A percentile compares a stretch with the other conserved stretches of the same genome.
These are phyloP conservation scores for Plectus sambesii DNA, from an alignment of 1,140 invertebrate species.

Conservation along the genomic window DNA sequence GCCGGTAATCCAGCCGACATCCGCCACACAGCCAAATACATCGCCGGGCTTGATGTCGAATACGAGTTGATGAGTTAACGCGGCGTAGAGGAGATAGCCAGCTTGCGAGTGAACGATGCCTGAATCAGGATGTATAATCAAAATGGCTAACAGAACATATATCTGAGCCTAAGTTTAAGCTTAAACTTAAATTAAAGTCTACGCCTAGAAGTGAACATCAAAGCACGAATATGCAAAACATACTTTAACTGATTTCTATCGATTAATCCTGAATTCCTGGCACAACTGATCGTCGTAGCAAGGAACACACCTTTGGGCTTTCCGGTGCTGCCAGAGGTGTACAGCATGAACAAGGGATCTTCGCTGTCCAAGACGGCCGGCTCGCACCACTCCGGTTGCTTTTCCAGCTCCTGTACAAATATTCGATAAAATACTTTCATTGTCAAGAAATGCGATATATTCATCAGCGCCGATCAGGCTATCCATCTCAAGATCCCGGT, in stretches of 20 bases:
- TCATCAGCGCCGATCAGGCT: slow-evolving; percentile 40
- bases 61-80: slow-evolving; percentile 51
- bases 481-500: slow-evolving; percentile 50
- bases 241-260: no score
- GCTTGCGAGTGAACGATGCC: slow-evolving; percentile 47
- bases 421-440: slow-evolving; percentile 1
- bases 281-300: no score
- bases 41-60: slow-evolving; percentile 59
- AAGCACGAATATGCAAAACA: no score
- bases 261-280: no score
- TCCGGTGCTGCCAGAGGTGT: slow-evolving; percentile 51
- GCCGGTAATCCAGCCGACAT: slow-evolving; percentile 49
- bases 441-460: slow-evolving; percentile 8
- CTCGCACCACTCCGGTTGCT: slow-evolving; percentile 35
- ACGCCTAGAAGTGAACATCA: no score
- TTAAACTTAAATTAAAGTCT: no score
- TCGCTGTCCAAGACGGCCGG: slow-evolving; percentile 50
- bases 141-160: no score
- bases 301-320: neutral
- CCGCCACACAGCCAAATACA: slow-evolving; percentile 83
- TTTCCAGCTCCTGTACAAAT: slow-evolving; percentile 18
- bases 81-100: slow-evolving; percentile 53
- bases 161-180: no score
- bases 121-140: no score
- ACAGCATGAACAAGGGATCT: slow-evolving; percentile 53